A percentile compares a stretch with the other conserved stretches of the same genome.
phyloP scores from a whole-genome alignment of 2,888 invertebrate species.

The Chaitophorus viminalis region DNA sequence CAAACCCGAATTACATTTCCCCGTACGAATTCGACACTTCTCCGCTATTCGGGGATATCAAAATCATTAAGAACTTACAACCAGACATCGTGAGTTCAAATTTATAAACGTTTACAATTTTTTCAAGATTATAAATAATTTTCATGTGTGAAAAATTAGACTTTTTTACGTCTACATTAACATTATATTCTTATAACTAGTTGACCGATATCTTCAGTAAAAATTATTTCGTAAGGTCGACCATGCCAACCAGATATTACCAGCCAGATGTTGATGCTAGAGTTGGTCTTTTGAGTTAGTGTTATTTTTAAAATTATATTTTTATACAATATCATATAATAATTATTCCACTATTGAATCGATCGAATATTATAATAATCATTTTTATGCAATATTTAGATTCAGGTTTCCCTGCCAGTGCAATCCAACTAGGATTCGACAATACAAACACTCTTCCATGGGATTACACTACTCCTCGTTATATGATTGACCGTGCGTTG shows the following conservation, averaged over 20 bases:
- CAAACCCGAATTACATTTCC: background rate
- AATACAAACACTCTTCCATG: background rate
- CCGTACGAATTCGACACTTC: background rate
- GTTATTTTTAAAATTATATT: background rate
- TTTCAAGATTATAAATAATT: too few relatives aligned
- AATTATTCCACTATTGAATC: too few relatives aligned
- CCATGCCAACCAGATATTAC: background rate
- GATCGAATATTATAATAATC: background rate
- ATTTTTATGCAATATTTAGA: background rate
- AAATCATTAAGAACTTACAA: background rate
- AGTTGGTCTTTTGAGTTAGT: conserved; percentile 18
- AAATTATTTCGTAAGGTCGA: background rate
- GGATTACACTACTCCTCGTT: background rate
- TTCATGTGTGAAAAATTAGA: too few relatives aligned
- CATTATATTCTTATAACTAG: background rate
- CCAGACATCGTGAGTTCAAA: background rate
- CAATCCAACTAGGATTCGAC: background rate
- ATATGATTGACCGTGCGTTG: background rate
- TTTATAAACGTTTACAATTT: background rate
- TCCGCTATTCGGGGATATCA: background rate
- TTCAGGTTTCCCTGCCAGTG: background rate
- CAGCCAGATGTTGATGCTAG: background rate
- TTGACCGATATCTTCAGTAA: background rate
- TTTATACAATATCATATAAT: too few relatives aligned
- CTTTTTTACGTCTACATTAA: background rate